phyloP scores from a whole-genome alignment of 2,888 invertebrate genomes.

The Drosophila rellima region DNA sequence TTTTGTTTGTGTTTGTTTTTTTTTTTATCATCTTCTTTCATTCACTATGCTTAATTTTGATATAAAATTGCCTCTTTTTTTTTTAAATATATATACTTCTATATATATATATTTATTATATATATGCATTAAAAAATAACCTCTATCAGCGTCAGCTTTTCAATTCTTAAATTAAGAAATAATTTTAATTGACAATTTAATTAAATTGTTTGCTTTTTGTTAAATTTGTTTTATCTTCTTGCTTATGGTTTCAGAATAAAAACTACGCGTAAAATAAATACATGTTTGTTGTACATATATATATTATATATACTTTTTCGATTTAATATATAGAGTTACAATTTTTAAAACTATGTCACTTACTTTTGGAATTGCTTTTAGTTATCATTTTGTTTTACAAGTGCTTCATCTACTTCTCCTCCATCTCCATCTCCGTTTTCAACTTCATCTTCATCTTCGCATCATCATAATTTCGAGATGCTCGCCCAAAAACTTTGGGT shows the following conservation, averaged over 20 bases:
- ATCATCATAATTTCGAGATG: conserved; percentile 22
- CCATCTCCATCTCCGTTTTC: not conserved
- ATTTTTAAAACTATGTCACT: conserved; percentile 77
- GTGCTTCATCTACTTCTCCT: conserved; percentile 66
- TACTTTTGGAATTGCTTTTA: conserved; percentile 82
- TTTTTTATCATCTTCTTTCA: conserved; percentile 30
- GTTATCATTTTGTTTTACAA: conserved; percentile 79
- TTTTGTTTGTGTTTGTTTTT: conserved; percentile 59
- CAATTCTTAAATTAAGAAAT: conserved; percentile 77
- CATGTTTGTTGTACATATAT: conserved; percentile 66
- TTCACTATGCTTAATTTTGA: conserved; percentile 75
- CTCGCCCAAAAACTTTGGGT: conserved; percentile 25
- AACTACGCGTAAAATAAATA: conserved; percentile 80
- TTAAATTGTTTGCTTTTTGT: conserved; percentile 63
- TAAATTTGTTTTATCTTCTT: conserved; percentile 31
- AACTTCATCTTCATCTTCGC: conserved; percentile 13
- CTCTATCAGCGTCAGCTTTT: conserved; percentile 70
- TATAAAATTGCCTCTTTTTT: conserved; percentile 72
- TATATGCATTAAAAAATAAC: conserved; percentile 79
- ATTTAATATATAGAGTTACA: conserved; percentile 63
- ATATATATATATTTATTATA: conserved; percentile 58
- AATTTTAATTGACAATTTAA: conserved; percentile 81
- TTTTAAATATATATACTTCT: conserved; percentile 52
- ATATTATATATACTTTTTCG: conserved; percentile 57
- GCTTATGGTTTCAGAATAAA: conserved; percentile 66